Evolutionary conservation across 1,140 invertebrate species (phyloP).

Genomic region (Aphaenogaster rudis): DNA sequence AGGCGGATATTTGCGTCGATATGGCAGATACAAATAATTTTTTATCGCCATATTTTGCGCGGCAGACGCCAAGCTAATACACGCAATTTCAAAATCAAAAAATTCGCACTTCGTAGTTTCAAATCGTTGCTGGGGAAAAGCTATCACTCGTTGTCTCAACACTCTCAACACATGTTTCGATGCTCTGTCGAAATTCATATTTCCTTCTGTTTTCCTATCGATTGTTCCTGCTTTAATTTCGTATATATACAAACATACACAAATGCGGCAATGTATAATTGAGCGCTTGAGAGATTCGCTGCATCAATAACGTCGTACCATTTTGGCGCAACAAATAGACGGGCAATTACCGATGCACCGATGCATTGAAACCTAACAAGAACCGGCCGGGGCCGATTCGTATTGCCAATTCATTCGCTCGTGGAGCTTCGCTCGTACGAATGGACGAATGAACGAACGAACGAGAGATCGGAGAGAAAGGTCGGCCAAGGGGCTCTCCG

Average conservation of each 20-base stretch:
- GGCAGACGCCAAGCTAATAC: constrained; percentile 23
- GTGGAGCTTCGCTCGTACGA: constrained; percentile 52
- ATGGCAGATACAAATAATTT: constrained; percentile 11
- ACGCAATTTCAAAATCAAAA: constrained; percentile 44
- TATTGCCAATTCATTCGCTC: constrained; percentile 77
- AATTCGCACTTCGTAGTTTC: constrained; percentile 16
- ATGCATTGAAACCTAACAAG: constrained; percentile 66
- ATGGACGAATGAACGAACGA: constrained; percentile 48
- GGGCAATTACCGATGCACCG: constrained; percentile 51
- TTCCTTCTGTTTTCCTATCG: neutral
- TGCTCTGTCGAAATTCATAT: neutral
- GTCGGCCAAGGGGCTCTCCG: constrained; percentile 32
- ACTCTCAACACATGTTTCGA: neutral
- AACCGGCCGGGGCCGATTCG: constrained; percentile 31
- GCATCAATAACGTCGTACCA: constrained; percentile 20
- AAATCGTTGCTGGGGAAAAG: neutral
- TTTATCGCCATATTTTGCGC: neutral
- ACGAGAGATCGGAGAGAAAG: constrained; percentile 25
- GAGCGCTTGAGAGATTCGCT: constrained; percentile 7
- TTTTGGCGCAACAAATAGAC: constrained; percentile 57
- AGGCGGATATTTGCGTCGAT: neutral
- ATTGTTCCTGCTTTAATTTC: neutral
- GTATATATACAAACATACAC: neutral
- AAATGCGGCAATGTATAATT: constrained; percentile 3
- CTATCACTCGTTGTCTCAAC: neutral